A percentile compares a stretch with the other conserved stretches of the same genome.
phyloP scores from a whole-genome alignment of 2,113 vertebrate species.

The Pterocles burchelli region DNA sequence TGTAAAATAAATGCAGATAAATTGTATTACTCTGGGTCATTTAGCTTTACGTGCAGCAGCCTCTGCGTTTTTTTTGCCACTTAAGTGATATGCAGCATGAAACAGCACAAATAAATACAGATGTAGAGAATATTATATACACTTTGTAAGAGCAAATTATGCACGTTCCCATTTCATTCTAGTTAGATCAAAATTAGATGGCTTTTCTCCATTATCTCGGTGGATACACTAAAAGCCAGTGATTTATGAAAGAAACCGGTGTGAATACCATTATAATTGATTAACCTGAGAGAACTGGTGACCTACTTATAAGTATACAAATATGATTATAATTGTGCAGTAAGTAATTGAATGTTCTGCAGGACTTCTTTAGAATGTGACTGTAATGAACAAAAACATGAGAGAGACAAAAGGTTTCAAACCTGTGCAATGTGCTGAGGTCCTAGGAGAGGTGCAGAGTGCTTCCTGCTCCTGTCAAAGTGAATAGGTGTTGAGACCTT shows the following conservation, averaged over 20 bases:
- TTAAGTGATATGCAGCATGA: constrained; percentile 52
- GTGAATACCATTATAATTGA: constrained; percentile 65
- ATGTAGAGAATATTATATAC: constrained; percentile 50
- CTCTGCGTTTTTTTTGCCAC: constrained; percentile 42
- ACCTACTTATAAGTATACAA: constrained; percentile 55
- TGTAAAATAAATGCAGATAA: constrained; percentile 30
- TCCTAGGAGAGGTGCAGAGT: background rate
- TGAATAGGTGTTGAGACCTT: background rate
- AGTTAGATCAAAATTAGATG: constrained; percentile 62
- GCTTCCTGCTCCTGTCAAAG: background rate
- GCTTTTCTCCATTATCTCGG: constrained; percentile 69
- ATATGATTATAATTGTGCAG: constrained; percentile 66
- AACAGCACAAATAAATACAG: constrained; percentile 52
- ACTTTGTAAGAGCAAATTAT: constrained; percentile 46
- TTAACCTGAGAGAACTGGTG: constrained; percentile 65
- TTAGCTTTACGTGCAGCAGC: constrained; percentile 50
- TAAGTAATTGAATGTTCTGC: constrained; percentile 65
- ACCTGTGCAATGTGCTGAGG: background rate
- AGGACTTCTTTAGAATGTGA: constrained; percentile 51
- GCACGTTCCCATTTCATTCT: constrained; percentile 60
- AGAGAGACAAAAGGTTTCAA: background rate
- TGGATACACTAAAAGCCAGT: constrained; percentile 52
- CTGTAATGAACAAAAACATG: constrained; percentile 30
- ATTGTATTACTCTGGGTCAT: constrained; percentile 53
- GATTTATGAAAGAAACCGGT: constrained; percentile 70